These are phyloP conservation scores for Piscicola geometra DNA, from an alignment of 2,888 invertebrate genomes.

Conservation along the genomic window DNA sequence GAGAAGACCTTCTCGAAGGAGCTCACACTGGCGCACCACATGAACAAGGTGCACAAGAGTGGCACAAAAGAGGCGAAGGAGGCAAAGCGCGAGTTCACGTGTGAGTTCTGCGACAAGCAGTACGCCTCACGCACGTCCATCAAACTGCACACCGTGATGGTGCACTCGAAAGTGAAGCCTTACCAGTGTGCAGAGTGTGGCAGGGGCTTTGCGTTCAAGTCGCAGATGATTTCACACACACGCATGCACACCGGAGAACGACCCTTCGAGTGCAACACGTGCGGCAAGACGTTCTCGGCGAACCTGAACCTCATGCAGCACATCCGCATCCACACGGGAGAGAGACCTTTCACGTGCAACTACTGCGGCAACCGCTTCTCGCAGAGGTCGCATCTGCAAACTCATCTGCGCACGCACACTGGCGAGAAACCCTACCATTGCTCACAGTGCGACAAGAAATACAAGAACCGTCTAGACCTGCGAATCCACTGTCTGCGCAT, in stretches of 20 bases:
- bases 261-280: slow-evolving; percentile 30
- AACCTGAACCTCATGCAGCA: slow-evolving; percentile 32
- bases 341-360: slow-evolving; percentile 34
- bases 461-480: slow-evolving; percentile 37
- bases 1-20: slow-evolving; percentile 35
- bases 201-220: slow-evolving; percentile 33
- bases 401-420: slow-evolving; percentile 36
- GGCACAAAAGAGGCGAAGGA: slow-evolving; percentile 2
- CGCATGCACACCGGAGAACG: slow-evolving; percentile 36
- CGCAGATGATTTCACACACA: slow-evolving; percentile 32
- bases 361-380: slow-evolving; percentile 34
- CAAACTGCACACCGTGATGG: slow-evolving; percentile 35
- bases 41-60: slow-evolving; percentile 22
- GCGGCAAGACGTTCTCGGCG: slow-evolving; percentile 36
- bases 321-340: slow-evolving; percentile 37
- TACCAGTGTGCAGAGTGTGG: slow-evolving; percentile 34
- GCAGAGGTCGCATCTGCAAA: slow-evolving; percentile 29
- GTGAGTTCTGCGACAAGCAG: slow-evolving; percentile 35
- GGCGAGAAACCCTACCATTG: slow-evolving; percentile 38
- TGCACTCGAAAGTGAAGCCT: slow-evolving; percentile 33
- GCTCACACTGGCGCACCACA: slow-evolving; percentile 27
- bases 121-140: slow-evolving; percentile 34
- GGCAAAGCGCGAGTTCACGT: slow-evolving; percentile 21
- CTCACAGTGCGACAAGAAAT: slow-evolving; percentile 32
- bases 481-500: slow-evolving; percentile 35